phyloP scores from a whole-genome alignment of 1,140 invertebrate species.

The Copidosoma floridanum region DNA sequence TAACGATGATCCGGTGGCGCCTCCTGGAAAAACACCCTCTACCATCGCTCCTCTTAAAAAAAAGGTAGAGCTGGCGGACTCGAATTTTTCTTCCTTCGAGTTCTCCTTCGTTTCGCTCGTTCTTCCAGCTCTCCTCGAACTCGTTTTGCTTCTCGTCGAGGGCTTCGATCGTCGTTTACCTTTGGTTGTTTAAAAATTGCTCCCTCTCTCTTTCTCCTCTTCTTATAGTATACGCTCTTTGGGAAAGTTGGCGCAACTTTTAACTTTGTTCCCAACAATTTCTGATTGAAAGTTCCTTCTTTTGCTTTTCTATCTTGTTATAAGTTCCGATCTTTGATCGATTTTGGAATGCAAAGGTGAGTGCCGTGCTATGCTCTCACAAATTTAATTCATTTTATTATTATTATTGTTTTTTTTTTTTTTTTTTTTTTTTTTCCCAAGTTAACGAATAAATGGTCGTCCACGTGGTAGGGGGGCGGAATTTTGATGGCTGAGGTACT shows the following conservation, averaged over 20 bases:
- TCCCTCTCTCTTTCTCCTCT: neutral
- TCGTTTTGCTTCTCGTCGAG: neutral
- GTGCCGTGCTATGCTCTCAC: too few relatives aligned
- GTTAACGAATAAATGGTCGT: too few relatives aligned
- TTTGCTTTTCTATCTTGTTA: neutral
- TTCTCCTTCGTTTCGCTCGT: neutral
- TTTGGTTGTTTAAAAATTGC: neutral
- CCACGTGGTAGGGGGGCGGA: too few relatives aligned
- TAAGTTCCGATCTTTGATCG: neutral
- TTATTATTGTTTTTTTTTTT: too few relatives aligned
- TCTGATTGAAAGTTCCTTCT: constrained; percentile 1
- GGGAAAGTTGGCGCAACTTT: too few relatives aligned
- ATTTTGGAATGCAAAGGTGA: too few relatives aligned
- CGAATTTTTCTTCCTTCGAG: neutral
- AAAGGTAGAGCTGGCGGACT: constrained; percentile 36
- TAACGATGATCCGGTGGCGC: constrained; percentile 28
- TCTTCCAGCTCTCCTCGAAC: neutral
- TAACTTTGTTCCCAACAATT: constrained; percentile 4
- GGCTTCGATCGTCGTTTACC: neutral
- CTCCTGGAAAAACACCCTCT: constrained; percentile 18
- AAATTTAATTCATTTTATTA: too few relatives aligned
- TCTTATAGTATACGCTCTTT: too few relatives aligned
- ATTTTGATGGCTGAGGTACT: too few relatives aligned
- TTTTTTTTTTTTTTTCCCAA: too few relatives aligned
- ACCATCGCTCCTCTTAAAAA: constrained; percentile 29